These are phyloP conservation scores for Tautogolabrus adspersus DNA, from an alignment of 2,113 vertebrate species.

Conservation along the genomic window DNA sequence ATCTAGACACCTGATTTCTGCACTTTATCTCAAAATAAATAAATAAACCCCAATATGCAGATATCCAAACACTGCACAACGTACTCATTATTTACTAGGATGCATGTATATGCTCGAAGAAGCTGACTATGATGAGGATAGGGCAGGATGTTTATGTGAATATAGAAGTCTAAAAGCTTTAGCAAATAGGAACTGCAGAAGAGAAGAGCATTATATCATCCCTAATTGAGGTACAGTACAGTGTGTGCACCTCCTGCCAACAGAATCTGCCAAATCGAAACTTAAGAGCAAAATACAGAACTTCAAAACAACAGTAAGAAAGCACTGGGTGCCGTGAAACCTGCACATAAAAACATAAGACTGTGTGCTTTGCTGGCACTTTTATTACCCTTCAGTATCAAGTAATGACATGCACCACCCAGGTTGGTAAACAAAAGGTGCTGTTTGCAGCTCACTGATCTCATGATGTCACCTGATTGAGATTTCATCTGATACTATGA, in stretches of 20 bases:
- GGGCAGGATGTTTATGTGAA: not conserved
- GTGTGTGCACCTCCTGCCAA: constrained; percentile 24
- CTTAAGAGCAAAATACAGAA: constrained; percentile 32
- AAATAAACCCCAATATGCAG: constrained; percentile 1
- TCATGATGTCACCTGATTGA: constrained; percentile 37
- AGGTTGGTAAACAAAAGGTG: constrained; percentile 39
- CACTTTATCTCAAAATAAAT: constrained; percentile 8
- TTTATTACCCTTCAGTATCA: constrained; percentile 40
- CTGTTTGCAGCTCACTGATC: constrained; percentile 31
- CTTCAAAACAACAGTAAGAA: constrained; percentile 42
- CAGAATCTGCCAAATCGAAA: constrained; percentile 37
- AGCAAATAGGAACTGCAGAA: not conserved
- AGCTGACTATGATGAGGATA: not conserved
- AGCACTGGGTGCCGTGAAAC: not conserved
- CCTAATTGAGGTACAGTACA: constrained; percentile 46
- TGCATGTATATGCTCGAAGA: not conserved
- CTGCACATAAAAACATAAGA: constrained; percentile 8
- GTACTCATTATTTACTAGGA: constrained; percentile 1
- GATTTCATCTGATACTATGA: constrained; percentile 29
- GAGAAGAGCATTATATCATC: constrained; percentile 22
- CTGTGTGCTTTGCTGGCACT: constrained; percentile 37
- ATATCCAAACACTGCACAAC: not conserved
- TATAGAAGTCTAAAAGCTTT: not conserved
- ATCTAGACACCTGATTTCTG: constrained; percentile 8
- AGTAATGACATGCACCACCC: constrained; percentile 35